Base-by-base conservation (phyloP, 2,888 invertebrate genomes). In the Diadegma fenestrale region DNA sequence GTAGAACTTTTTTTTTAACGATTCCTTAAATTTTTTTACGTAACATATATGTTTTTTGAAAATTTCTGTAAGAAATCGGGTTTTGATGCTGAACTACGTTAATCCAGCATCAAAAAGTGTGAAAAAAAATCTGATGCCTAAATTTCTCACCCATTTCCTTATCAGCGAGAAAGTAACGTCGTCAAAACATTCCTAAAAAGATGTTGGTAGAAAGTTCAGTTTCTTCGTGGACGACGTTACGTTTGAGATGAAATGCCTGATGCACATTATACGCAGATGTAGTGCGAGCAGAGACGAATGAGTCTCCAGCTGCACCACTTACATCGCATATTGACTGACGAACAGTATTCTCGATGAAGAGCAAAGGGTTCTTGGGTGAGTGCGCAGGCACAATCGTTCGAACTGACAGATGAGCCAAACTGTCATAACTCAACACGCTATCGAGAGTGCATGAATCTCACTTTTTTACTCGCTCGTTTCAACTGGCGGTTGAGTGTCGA, bases 281-380 rank as follows among this genome's bases (percentile, higher is more conserved):
- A 26, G 19, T 71, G 48, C 43, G 71, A 80, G 72, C 26, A 14
- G 45, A 77, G 68, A 69, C 75, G 51, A 69, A 43, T 80, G 71
- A 37, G 33, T 76, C 63, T 76, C 22, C 80, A 84, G 76, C 80
- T 84, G 84, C 58, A 66, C 64, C 80, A 80, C 84, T 80, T 77
- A 84, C 76, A 63, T 48, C n/a, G 19, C 51, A 45, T 84, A 84
- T 84, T 64, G 84, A 80, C 80, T 80, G 79, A 79, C 58, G 58
- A 58, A 58, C 82, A 43, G 58, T 63, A 72, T 80, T 68, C 45
- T 58, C 72, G 33, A n/a, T 10, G 43, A 17, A 26, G 41, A 30
- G n/a, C 22, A 45, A 48, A 6, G 69, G 51, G 61, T 80, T 79
- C 75, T 80, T 71, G 69, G 51, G 22, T 37, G 64, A 76, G 75